Evolutionary conservation across 2,797 vertebrate genomes (phyloP), one percentile per base, ranked within the genome.

Genomic region (Lagodon rhomboides): DNA sequence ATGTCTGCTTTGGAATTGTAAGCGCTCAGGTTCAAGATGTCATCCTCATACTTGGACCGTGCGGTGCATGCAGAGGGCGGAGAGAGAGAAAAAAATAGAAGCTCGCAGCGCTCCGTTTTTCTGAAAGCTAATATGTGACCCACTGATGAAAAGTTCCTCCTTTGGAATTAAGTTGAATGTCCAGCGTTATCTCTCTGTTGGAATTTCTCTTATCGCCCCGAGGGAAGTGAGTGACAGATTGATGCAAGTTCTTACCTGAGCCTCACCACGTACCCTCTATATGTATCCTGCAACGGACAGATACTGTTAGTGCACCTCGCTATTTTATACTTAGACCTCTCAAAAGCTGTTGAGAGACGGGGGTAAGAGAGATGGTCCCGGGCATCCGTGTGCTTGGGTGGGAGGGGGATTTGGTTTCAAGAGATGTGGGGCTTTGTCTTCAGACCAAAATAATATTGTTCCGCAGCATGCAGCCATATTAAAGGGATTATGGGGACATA

Each of bases 341-440:
- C 94, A 97, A 96, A 94, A 95, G 96, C 96, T 95, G 97, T 94
- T 97, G 97, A 98, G 92, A 95, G 97, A 97, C 84, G 66, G 87
- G 89, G 85, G 92, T 94, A 93, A 93, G 92, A 85, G 89, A 93
- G 93, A 92, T 92, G 93, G 94, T 94, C 94, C 94, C 75, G 95
- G 95, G 94, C 94, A 92, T 94, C 93, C 91, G 89, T 93, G 92
- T 92, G 93, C 94, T 93, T 96, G 96, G 92, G 91, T 90, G 93
- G 93, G 91, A 92, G 87, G 50, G 51, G 87, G 91, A 91, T 96
- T 95, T 79, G 86, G 93, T 97, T 95, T 96, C 96, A 93, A 61
- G 76, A 90, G 93, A 92, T 93, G 94, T 66, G 68, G 80, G 55
- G 73, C 86, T 92, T 92, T 92, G 91, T 94, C 87, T 89, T 65